Base-by-base conservation (phyloP, 1,140 invertebrate genomes). In the Rhopalosiphum maidis region DNA sequence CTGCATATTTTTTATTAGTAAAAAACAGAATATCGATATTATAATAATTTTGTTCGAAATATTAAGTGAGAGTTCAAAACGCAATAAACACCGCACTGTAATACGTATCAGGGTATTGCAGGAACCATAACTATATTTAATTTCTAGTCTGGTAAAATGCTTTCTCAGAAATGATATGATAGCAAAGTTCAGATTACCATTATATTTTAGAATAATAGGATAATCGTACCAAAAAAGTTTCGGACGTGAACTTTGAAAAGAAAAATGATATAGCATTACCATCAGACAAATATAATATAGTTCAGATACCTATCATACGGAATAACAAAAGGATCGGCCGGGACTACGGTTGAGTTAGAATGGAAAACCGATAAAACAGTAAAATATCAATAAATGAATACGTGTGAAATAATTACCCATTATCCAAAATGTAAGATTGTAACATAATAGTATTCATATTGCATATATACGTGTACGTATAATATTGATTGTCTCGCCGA, bases 151-250 rank as follows among this genome's bases (percentile, higher is more conserved):
- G 82, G 9, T 41, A 23, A 37, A 83, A 83, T 15, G 23, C 21
- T 83, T 83, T 41, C 35, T 37, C 2, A 41, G 35, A 37, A 37
- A 37, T 83, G 21, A 83, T 83, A 37, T 37, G 35, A 37, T 23
- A 35, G 22, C 18, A 41, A 83, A 83, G 82, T 83, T 83, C 8
- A 37, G n/a, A 83, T 37, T 83, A 83, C 22, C 37, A 83, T 83
- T 83, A 83, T 83, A 23, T 83, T 83, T 83, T 83, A 83, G 82
- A 83, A 35, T 83, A 83, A 83, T 83, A 37, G 60, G 82, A 41
- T 37, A 83, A 41, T 83, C 8, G 7, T 9, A 83, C 37, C 7
- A 37, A 83, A 83, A 83, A 41, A 83, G 35, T 83, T 83, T 23
- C 23, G 22, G 2, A 23, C 7, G 9, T 22, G 8, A 83, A 37